These are phyloP conservation scores for Drosophila suzukii DNA, from an alignment of 1,140 invertebrate species.

Conservation along the genomic window DNA sequence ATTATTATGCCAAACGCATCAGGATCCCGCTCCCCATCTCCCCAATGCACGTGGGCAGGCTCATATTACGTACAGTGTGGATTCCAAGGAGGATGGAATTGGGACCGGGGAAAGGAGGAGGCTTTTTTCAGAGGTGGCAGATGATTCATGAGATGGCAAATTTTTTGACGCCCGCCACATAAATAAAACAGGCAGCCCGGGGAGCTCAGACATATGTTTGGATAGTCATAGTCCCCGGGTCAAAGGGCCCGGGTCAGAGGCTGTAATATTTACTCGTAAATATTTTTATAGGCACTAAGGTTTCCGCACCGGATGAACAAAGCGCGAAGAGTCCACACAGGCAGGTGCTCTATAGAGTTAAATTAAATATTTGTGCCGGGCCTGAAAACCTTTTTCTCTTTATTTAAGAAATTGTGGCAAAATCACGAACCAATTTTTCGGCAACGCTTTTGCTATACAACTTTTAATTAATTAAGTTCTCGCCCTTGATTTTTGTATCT, in stretches of 20 bases:
- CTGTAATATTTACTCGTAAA: constrained; percentile 79
- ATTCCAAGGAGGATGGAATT: constrained; percentile 1
- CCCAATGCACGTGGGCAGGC: constrained; percentile 34
- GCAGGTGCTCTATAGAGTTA: constrained; percentile 15
- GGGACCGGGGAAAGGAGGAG: not conserved
- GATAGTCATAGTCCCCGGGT: constrained; percentile 49
- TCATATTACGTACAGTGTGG: constrained; percentile 42
- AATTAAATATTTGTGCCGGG: constrained; percentile 28
- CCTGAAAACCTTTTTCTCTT: not conserved
- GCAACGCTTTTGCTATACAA: not conserved
- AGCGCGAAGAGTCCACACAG: constrained; percentile 30
- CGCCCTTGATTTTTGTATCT: not conserved
- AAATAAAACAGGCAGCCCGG: constrained; percentile 59
- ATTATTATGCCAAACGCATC: constrained; percentile 82
- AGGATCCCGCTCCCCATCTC: constrained; percentile 21
- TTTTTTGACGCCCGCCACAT: constrained; percentile 73
- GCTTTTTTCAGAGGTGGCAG: constrained; percentile 19
- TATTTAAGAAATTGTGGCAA: not conserved
- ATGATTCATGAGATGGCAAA: constrained; percentile 77
- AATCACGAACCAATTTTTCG: not conserved
- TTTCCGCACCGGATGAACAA: constrained; percentile 34
- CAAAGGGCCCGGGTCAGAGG: constrained; percentile 35
- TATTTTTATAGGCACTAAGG: constrained; percentile 76
- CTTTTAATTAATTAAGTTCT: not conserved
- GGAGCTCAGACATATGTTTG: constrained; percentile 68